phyloP scores from a whole-genome alignment of 2,888 invertebrate species.

The Mantis religiosa region DNA sequence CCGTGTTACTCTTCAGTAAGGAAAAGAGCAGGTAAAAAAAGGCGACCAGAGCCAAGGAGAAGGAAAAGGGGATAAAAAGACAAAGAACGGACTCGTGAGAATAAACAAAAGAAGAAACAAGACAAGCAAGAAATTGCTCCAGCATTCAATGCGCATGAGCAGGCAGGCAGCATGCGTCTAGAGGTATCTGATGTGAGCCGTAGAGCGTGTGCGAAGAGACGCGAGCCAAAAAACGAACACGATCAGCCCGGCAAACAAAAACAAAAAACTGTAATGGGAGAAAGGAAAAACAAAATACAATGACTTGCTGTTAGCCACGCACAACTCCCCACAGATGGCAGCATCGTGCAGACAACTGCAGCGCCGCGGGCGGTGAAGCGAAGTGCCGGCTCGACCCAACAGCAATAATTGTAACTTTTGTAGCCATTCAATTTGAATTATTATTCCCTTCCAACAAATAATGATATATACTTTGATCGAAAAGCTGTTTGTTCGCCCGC shows the following conservation, averaged over 20 bases:
- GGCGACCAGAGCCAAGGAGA: neutral
- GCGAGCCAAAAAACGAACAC: neutral
- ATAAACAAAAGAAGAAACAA: neutral
- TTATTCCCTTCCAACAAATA: neutral
- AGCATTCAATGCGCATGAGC: neutral
- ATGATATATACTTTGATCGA: neutral
- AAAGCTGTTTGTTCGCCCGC: neutral
- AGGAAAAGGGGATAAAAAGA: neutral
- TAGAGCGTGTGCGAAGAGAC: neutral
- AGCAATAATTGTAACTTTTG: neutral
- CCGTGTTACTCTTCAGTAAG: slow-evolving; percentile 1
- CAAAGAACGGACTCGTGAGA: neutral
- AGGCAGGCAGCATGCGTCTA: neutral
- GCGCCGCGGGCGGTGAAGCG: neutral
- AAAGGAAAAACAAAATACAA: neutral
- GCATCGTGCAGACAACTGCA: neutral
- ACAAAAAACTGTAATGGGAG: neutral
- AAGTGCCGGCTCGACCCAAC: neutral
- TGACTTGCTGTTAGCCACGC: neutral
- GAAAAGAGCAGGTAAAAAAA: neutral
- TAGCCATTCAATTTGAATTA: neutral
- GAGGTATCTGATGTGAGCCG: neutral
- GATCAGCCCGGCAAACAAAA: neutral
- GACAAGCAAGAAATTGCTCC: neutral
- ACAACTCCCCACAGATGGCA: neutral